Conservation (phyloP, 2,797 vertebrate genomes). For the Balearica regulorum region DNA sequence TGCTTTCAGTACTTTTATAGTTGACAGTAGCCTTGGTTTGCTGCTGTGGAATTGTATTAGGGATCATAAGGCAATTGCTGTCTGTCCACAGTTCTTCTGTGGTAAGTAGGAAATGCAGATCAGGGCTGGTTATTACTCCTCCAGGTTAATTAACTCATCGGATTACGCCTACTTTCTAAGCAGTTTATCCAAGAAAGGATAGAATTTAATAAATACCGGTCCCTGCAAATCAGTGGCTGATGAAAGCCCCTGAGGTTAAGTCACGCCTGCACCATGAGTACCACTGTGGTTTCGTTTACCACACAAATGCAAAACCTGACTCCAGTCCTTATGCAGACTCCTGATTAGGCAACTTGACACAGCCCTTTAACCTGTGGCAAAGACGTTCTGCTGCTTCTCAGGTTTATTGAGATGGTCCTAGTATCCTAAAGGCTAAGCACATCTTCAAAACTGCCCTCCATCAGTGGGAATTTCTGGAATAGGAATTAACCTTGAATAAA, state of each 20-base stretch:
- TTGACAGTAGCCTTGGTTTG: conserved; percentile 12
- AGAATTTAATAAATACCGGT: not conserved
- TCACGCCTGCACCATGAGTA: not conserved
- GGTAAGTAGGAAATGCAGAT: not conserved
- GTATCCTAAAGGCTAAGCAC: not conserved
- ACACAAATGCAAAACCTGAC: not conserved
- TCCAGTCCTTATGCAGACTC: not conserved
- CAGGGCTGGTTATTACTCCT: not conserved
- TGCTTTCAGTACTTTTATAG: not conserved
- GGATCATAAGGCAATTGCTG: not conserved
- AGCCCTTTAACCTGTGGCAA: not conserved
- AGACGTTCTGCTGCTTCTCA: not conserved
- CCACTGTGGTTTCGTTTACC: not conserved
- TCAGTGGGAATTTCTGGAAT: not conserved
- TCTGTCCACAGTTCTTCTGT: not conserved
- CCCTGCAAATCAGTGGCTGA: not conserved
- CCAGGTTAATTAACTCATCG: not conserved
- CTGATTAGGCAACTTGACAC: not conserved
- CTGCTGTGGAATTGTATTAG: not conserved
- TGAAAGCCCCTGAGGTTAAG: not conserved
- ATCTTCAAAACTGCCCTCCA: not conserved
- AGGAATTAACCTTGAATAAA: not conserved
- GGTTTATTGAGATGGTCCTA: not conserved
- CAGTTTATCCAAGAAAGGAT: not conserved
- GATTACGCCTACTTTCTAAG: not conserved